phyloP scores from a whole-genome alignment of 2,797 vertebrate species.

The Lepidocolaptes lacrymiger region DNA sequence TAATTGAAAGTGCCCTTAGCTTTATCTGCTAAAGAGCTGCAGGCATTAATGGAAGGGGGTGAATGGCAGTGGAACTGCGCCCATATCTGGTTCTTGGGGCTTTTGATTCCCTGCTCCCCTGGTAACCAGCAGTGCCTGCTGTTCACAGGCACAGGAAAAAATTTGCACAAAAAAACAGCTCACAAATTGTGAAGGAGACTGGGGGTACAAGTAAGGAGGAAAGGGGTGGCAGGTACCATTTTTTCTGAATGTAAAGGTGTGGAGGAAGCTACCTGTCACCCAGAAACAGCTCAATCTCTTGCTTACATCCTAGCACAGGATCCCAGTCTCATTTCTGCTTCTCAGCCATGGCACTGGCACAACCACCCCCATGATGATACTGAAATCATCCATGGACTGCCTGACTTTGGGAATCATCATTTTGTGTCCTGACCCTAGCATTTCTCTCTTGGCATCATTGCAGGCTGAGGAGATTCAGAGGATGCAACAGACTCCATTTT shows the following conservation, averaged over 20 bases:
- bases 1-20: conserved; percentile 39
- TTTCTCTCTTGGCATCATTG: not conserved
- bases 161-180: not conserved
- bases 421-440: not conserved
- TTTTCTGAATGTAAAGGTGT: not conserved
- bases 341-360: not conserved
- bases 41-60: not conserved
- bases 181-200: not conserved
- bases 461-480: not conserved
- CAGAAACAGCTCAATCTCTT: not conserved
- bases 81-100: not conserved
- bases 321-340: not conserved
- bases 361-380: not conserved
- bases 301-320: not conserved
- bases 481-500: not conserved
- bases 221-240: not conserved
- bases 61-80: not conserved
- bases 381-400: not conserved
- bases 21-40: not conserved
- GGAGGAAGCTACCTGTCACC: not conserved
- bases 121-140: not conserved
- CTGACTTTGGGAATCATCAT: not conserved
- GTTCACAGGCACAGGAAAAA: not conserved
- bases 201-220: not conserved
- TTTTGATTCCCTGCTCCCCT: not conserved